Evolutionary conservation across 1,140 invertebrate genomes (phyloP).

Genomic region (Brachionus sp.): DNA sequence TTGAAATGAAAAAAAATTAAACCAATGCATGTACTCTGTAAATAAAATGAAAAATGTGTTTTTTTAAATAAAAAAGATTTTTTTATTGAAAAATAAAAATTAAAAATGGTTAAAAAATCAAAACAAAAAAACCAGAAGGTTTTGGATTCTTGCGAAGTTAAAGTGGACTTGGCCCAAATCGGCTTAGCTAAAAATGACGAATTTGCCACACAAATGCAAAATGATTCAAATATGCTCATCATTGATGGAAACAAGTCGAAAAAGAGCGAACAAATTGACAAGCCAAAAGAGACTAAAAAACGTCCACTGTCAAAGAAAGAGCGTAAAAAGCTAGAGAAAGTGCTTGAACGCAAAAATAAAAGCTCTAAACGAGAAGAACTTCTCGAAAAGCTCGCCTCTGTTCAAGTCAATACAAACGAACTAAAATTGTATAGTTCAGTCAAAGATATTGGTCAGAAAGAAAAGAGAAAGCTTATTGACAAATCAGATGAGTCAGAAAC

Average conservation of each 20-base stretch:
- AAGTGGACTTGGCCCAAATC: neutral
- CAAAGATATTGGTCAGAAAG: slow-evolving; percentile 34
- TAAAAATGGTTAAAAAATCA: neutral
- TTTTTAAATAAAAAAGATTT: neutral
- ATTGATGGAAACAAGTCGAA: neutral
- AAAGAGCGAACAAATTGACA: neutral
- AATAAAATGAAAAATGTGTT: neutral
- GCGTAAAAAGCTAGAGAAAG: slow-evolving; percentile 16
- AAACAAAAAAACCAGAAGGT: neutral
- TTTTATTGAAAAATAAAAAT: neutral
- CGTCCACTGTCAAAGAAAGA: slow-evolving; percentile 27
- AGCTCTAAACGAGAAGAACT: slow-evolving; percentile 9
- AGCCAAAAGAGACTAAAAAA: neutral
- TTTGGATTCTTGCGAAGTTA: neutral
- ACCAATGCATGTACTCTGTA: neutral
- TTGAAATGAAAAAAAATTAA: neutral
- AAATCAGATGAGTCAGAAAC: neutral
- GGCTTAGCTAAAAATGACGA: neutral
- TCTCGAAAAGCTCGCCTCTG: slow-evolving; percentile 5
- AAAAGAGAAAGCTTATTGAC: neutral
- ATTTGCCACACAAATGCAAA: neutral
- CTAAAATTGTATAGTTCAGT: slow-evolving; percentile 36
- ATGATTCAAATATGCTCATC: slow-evolving; percentile 1
- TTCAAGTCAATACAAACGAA: slow-evolving; percentile 34
- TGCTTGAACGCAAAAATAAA: slow-evolving; percentile 37